phyloP scores from a whole-genome alignment of 2,113 vertebrate genomes.

The Melanotaenia duboulayi region DNA sequence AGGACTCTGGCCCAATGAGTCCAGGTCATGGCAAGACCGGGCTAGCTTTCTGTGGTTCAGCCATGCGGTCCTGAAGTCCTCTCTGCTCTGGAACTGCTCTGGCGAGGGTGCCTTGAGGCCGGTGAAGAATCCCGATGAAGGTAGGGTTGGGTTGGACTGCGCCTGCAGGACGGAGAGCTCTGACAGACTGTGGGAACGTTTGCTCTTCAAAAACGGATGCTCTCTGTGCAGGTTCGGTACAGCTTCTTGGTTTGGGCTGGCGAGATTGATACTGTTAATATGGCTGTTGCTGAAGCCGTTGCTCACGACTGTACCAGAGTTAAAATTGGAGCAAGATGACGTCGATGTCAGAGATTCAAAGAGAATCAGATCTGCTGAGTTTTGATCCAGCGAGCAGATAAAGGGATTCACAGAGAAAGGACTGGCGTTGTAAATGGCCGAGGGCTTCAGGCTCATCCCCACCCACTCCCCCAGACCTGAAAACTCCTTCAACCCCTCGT shows the following conservation, averaged over 20 bases:
- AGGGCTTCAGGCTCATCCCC: slow-evolving; percentile 70
- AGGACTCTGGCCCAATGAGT: slow-evolving; percentile 92
- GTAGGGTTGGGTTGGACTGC: slow-evolving; percentile 81
- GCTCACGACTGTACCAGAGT: slow-evolving; percentile 53
- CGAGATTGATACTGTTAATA: slow-evolving; percentile 78
- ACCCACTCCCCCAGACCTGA: slow-evolving; percentile 89
- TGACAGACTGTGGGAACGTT: slow-evolving; percentile 95
- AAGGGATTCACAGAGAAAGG: slow-evolving; percentile 90
- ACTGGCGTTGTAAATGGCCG: slow-evolving; percentile 79
- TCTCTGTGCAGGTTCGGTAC: slow-evolving; percentile 81
- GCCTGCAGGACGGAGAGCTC: slow-evolving; percentile 93
- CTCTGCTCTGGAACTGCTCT: slow-evolving; percentile 95
- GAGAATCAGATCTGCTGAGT: slow-evolving; percentile 85
- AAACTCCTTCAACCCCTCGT: slow-evolving; percentile 87
- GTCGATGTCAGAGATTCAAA: slow-evolving; percentile 84
- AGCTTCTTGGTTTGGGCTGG: slow-evolving; percentile 65
- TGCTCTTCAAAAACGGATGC: slow-evolving; percentile 94
- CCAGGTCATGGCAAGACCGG: slow-evolving; percentile 94
- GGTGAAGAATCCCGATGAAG: slow-evolving; percentile 84
- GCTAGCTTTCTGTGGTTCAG: slow-evolving; percentile 94
- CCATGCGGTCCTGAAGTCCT: slow-evolving; percentile 96
- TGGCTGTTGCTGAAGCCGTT: slow-evolving; percentile 81
- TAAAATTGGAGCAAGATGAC: slow-evolving; percentile 47
- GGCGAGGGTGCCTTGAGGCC: slow-evolving; percentile 92
- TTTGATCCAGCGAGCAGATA: slow-evolving; percentile 72